A percentile compares a stretch with the other conserved stretches of the same genome.
Evolutionary conservation across 2,797 vertebrate genomes (phyloP).

Genomic region (Myiothlypis chrysogaster): DNA sequence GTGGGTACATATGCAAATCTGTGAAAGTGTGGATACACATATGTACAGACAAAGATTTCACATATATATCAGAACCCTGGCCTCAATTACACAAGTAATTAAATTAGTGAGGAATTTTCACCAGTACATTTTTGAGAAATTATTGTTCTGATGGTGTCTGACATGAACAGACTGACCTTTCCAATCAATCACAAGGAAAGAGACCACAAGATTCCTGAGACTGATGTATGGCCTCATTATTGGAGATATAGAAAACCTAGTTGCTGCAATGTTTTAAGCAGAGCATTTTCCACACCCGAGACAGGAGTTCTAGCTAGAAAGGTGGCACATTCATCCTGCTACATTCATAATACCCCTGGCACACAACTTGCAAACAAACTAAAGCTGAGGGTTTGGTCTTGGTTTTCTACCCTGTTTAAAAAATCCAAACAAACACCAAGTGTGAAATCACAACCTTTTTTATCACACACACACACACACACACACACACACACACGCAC

Average conservation of each 20-base stretch:
- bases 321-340: neutral
- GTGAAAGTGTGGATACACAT: neutral
- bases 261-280: neutral
- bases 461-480: neutral
- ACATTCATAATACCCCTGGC: neutral
- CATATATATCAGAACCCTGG: neutral
- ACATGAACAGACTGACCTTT: neutral
- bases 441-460: neutral
- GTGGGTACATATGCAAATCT: neutral
- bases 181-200: neutral
- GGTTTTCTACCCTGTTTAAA: neutral
- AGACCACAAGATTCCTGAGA: neutral
- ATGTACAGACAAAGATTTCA: neutral
- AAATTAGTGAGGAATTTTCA: neutral
- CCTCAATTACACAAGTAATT: neutral
- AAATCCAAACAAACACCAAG: neutral
- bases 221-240: neutral
- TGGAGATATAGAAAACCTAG: neutral
- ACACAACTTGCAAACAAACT: neutral
- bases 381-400: neutral
- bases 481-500: too few species aligned
- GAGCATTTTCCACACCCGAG: neutral
- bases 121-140: neutral
- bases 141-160: neutral
- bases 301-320: neutral